These are phyloP conservation scores for Portevinia maculata DNA, from an alignment of 2,888 invertebrate genomes.

Conservation along the genomic window DNA sequence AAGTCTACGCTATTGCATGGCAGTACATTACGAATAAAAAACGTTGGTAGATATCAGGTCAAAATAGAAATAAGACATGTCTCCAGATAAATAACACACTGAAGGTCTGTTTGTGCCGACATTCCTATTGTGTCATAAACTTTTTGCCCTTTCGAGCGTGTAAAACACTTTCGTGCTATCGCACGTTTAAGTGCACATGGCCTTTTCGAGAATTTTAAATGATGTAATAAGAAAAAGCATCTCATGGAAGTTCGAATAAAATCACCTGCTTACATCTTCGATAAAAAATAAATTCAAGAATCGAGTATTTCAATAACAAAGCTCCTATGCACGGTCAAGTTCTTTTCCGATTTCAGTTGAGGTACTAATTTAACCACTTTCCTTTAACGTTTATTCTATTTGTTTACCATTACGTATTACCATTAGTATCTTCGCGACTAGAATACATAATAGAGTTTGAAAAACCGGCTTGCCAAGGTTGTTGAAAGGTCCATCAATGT, in stretches of 20 bases:
- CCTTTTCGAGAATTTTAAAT: constrained; percentile 42
- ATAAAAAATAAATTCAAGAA: constrained; percentile 11
- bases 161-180: neutral
- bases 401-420: neutral
- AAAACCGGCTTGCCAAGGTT: constrained; percentile 50
- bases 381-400: constrained; percentile 1
- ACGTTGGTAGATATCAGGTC: too few relatives aligned
- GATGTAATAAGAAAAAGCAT: constrained; percentile 4
- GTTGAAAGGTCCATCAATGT: constrained; percentile 32
- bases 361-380: constrained; percentile 36
- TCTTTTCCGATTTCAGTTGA: constrained; percentile 16
- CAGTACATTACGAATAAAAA: too few relatives aligned
- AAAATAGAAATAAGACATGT: too few relatives aligned
- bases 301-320: neutral
- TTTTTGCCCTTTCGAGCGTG: neutral
- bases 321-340: too few relatives aligned
- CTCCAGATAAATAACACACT: too few relatives aligned
- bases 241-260: neutral
- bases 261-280: constrained; percentile 4
- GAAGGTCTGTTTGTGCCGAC: too few relatives aligned
- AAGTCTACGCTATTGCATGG: too few relatives aligned
- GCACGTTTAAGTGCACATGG: constrained; percentile 17
- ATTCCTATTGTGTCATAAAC: too few relatives aligned
- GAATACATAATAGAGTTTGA: neutral
- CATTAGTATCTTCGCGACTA: constrained; percentile 26